Conservation (phyloP, 2,888 invertebrate species). For the Scaptomyza flava region DNA sequence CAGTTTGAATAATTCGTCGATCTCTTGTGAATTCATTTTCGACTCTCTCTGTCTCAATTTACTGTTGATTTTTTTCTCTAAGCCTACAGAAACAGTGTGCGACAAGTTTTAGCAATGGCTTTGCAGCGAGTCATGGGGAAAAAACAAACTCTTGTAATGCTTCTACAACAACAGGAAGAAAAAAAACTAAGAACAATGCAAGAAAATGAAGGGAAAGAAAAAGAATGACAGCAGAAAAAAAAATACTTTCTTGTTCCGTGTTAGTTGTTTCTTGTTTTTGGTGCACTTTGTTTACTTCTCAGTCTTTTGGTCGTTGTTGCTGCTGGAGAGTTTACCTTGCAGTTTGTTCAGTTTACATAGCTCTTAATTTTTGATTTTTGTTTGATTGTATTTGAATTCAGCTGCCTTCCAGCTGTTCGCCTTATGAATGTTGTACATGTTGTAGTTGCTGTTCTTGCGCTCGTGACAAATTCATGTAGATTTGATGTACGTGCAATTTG, state of each 20-base stretch:
- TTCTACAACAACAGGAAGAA: slow-evolving; percentile 26
- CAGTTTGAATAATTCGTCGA: background rate
- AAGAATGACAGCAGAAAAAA: slow-evolving; percentile 2
- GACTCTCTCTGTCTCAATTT: slow-evolving; percentile 4
- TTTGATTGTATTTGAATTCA: slow-evolving; percentile 70
- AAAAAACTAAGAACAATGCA: slow-evolving; percentile 2
- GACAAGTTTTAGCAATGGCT: slow-evolving; percentile 56
- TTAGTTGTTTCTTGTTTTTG: slow-evolving; percentile 23
- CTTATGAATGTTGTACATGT: slow-evolving; percentile 33
- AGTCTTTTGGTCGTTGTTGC: slow-evolving; percentile 23
- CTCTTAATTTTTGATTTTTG: slow-evolving; percentile 72
- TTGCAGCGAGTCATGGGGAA: slow-evolving; percentile 42
- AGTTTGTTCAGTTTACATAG: slow-evolving; percentile 51
- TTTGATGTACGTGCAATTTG: slow-evolving; percentile 64
- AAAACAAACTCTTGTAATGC: slow-evolving; percentile 29
- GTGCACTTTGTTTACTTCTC: slow-evolving; percentile 50
- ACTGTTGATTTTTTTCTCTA: background rate
- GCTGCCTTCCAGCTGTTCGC: slow-evolving; percentile 37
- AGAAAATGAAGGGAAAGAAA: slow-evolving; percentile 14
- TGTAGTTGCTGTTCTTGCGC: slow-evolving; percentile 26
- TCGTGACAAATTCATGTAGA: slow-evolving; percentile 60
- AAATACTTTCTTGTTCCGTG: slow-evolving; percentile 48
- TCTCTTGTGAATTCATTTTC: slow-evolving; percentile 1
- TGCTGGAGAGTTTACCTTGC: slow-evolving; percentile 30
- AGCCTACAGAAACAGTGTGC: slow-evolving; percentile 49